These are phyloP conservation scores for Myopa testacea DNA, from an alignment of 2,888 invertebrate genomes.

Conservation along the genomic window DNA sequence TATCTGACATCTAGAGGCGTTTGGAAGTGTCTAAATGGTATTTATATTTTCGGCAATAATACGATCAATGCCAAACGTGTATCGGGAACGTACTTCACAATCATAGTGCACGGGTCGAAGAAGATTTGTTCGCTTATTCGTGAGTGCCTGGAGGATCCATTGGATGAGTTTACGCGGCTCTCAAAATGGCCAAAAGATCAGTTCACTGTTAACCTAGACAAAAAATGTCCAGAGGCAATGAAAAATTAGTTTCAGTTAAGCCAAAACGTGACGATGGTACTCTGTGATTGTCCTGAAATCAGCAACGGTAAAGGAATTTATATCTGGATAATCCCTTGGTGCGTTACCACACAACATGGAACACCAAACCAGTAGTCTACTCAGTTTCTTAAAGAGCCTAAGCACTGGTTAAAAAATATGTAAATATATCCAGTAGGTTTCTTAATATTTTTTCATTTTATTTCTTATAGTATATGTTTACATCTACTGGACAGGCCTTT, in stretches of 20 bases:
- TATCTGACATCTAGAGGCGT: constrained; percentile 48
- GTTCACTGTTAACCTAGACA: constrained; percentile 53
- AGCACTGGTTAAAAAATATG: too few relatives aligned
- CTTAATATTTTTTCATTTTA: too few relatives aligned
- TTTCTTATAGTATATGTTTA: too few relatives aligned
- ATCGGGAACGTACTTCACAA: constrained; percentile 52
- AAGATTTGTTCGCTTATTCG: constrained; percentile 50
- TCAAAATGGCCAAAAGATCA: constrained; percentile 46
- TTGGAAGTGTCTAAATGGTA: constrained; percentile 51
- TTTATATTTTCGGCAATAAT: constrained; percentile 57
- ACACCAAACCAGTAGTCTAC: too few relatives aligned
- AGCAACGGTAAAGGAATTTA: too few relatives aligned
- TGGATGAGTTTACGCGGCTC: constrained; percentile 40
- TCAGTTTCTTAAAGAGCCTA: too few relatives aligned
- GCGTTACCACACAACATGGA: too few relatives aligned
- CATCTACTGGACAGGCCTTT: too few relatives aligned
- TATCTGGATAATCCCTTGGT: too few relatives aligned
- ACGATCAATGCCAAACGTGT: constrained; percentile 47
- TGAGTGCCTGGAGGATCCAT: constrained; percentile 50
- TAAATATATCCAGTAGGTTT: too few relatives aligned
- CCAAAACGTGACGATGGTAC: too few relatives aligned
- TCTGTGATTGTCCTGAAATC: too few relatives aligned
- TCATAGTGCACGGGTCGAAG: constrained; percentile 54
- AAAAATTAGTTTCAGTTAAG: constrained; percentile 36
- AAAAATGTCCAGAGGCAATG: constrained; percentile 54